Percentiles rank a stretch among this genome's conserved stretches.
Conservation (phyloP, 2,113 vertebrate species). For the Tetrao urogallus region DNA sequence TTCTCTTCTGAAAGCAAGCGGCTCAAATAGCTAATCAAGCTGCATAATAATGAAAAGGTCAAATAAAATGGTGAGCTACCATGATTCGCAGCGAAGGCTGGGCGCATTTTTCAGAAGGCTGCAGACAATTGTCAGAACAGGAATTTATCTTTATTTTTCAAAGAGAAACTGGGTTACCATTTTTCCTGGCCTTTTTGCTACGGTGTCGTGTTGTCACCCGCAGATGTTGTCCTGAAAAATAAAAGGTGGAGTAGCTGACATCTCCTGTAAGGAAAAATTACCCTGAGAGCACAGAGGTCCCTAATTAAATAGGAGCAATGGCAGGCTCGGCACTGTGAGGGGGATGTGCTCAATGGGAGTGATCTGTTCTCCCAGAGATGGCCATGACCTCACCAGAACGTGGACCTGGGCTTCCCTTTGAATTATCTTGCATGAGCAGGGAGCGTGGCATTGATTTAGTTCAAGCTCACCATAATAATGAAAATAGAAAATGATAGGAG, state of each 20-base stretch:
- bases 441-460: not conserved
- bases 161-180: not conserved
- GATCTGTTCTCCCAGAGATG: not conserved
- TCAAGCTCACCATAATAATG: not conserved
- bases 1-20: not conserved
- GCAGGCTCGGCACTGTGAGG: not conserved
- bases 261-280: not conserved
- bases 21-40: not conserved
- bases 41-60: conserved; percentile 21
- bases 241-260: not conserved
- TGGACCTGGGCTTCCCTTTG: not conserved
- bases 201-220: not conserved
- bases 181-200: not conserved
- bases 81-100: not conserved
- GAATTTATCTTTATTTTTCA: not conserved
- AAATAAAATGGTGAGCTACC: not conserved
- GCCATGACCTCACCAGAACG: not conserved
- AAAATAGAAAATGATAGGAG: not conserved
- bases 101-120: not conserved
- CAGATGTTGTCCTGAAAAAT: not conserved
- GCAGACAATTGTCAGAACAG: not conserved
- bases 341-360: not conserved
- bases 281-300: not conserved
- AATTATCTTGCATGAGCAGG: not conserved
- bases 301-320: not conserved